Base-by-base conservation (phyloP, 2,113 vertebrate genomes). In the Charina bottae region DNA sequence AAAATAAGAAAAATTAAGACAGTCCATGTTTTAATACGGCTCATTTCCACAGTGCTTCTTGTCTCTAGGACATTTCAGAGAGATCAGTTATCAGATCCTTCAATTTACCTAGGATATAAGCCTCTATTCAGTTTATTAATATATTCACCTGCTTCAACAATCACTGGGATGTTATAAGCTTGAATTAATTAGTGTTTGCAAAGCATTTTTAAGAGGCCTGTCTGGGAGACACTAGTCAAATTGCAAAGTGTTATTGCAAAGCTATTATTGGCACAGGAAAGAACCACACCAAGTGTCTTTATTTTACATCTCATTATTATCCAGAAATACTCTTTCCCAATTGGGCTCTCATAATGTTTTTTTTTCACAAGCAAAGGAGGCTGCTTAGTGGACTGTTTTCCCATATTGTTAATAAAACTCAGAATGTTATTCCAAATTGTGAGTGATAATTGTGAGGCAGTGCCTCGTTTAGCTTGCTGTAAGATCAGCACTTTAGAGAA, bases 141-240 rank as follows among this genome's bases (percentile, higher is more conserved):
- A 33, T 37, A 72, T 58, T 92, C 86, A 93, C 94, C 95, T 94
- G 92, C 94, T 95, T 93, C 92, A 91, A 92, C 96, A 95, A 26
- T 93, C 94, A 93, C 88, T 85, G 90, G 90, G 83, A 19, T 2
- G 17, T 93, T 93, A 93, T 92, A 90, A 90, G 10, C 88, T 55
- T 90, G 91, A 95, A 96, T 95, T 95, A 97, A 96, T 94, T 94
- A 94, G 88, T 0, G 9, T 62, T 92, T 58, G 83, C 89, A 54
- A 93, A 94, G 91, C 7, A 19, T 91, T n/a, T 84, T 0, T 11
- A 72, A 92, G 93, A 94, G 54, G 60, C 53, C 26, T 42, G 85
- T 24, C 24, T 0, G 28, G 64, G 90, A 90, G 17, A 62, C 0
- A 0, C 72, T 91, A 56, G 1, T 84, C 46, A 23, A 94, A 94